A percentile compares a stretch with the other conserved stretches of the same genome.
These are phyloP conservation scores for Miltochrista miniata DNA, from an alignment of 2,888 invertebrate genomes.

Conservation along the genomic window DNA sequence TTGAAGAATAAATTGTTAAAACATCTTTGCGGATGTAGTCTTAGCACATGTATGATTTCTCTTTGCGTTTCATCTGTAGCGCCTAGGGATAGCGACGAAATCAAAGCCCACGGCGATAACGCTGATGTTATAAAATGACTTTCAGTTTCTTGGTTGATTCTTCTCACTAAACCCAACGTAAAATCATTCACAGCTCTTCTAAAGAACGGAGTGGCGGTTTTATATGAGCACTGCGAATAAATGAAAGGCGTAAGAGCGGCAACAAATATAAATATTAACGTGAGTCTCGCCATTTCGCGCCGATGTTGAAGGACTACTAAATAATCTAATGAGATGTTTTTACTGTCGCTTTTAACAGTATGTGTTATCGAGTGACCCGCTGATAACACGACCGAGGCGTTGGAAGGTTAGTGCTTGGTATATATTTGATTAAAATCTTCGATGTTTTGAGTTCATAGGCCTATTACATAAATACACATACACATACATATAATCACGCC, in stretches of 20 bases:
- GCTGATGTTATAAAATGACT: slow-evolving; percentile 67
- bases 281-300: slow-evolving; percentile 46
- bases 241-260: slow-evolving; percentile 31
- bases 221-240: slow-evolving; percentile 45
- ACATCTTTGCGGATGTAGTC: slow-evolving; percentile 54
- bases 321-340: slow-evolving; percentile 30
- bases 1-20: slow-evolving; percentile 63
- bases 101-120: slow-evolving; percentile 63
- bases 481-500: too few species aligned
- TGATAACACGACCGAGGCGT: slow-evolving; percentile 27
- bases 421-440: slow-evolving; percentile 29
- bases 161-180: slow-evolving; percentile 42
- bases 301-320: slow-evolving; percentile 32
- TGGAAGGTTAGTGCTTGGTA: slow-evolving; percentile 27
- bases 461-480: not conserved
- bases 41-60: slow-evolving; percentile 54
- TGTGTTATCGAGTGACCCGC: slow-evolving; percentile 41
- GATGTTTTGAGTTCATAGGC: slow-evolving; percentile 15
- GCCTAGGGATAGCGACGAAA: slow-evolving; percentile 59
- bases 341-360: slow-evolving; percentile 31
- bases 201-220: slow-evolving; percentile 38
- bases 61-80: slow-evolving; percentile 53
- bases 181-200: slow-evolving; percentile 57
- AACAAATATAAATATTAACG: slow-evolving; percentile 33
- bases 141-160: slow-evolving; percentile 59